Evolutionary conservation across 2,113 vertebrate genomes (phyloP), one percentile per base, ranked within the genome.

Genomic region (Seriola rivoliana): DNA sequence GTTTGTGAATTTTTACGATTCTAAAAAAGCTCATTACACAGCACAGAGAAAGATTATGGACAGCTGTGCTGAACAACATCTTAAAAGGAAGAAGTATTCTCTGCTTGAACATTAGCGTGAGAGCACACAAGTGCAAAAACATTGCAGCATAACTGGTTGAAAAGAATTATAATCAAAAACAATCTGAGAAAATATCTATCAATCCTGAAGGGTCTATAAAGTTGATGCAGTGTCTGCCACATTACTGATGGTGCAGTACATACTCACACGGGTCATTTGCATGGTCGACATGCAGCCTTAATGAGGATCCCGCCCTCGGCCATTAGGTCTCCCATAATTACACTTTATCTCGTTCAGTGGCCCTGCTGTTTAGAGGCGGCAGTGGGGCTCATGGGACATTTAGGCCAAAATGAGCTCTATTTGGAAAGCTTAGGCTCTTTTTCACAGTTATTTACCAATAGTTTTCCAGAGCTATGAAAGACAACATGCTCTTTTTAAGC

Each of bases 301-400:
- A 91, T 92, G 82, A 78, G 25, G 32, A 85, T 82, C 75, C 84
- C 88, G 82, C 86, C 91, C 88, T 75, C n/a, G 0, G 32, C 72
- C 78, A 87, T 93, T 91, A 90, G 67, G 67, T 68, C 68, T 65
- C 80, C 84, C 36, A 14, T 85, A 88, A 92, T 93, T 85, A 87
- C 63, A 42, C 79, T 84, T 86, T 84, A 91, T 91, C 90, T 91
- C 11, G 4, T 34, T 81, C 68, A 63, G 11, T 80, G 59, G 68
- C 55, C 66, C 66, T 32, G 63, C 62, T 70, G 72, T 78, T 58
- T 78, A 2, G 62, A 59, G 71, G 65, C 57, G 0, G 71, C 1
- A 67, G 48, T 1, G 16, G 55, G 64, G 25, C 91, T 80, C 90
- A 52, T 55, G 91, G 85, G 89, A 90, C 71, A 63, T 80, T 78